A percentile compares a stretch with the other conserved stretches of the same genome.
Conservation (phyloP, 1,140 invertebrate species). For the Tenebrio molitor region DNA sequence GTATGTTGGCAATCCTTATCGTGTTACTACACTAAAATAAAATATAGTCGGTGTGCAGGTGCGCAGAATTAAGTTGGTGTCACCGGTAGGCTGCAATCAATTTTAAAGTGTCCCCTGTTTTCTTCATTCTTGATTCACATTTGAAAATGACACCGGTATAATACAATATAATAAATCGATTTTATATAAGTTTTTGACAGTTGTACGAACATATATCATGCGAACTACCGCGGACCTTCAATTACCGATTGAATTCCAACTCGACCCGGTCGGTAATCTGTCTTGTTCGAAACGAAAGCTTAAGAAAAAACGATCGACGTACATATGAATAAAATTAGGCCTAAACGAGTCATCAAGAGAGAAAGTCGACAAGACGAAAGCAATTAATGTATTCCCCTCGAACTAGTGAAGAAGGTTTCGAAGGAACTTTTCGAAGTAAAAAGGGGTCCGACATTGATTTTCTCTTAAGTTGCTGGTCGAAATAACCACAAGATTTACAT, state of each 20-base stretch:
- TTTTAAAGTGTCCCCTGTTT: not conserved
- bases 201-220: no score
- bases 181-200: no score
- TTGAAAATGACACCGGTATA: no score
- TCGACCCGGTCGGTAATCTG: no score
- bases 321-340: not conserved
- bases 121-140: no score
- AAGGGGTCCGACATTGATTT: not conserved
- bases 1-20: conserved; percentile 3
- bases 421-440: not conserved
- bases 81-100: not conserved
- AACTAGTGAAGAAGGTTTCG: not conserved
- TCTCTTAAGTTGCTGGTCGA: conserved; percentile 4
- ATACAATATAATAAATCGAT: no score
- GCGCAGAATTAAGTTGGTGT: not conserved
- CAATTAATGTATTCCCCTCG: conserved; percentile 10
- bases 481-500: conserved; percentile 4
- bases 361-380: not conserved
- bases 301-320: not conserved
- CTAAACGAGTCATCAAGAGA: not conserved
- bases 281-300: not conserved
- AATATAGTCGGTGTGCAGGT: not conserved
- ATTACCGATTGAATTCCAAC: no score
- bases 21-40: not conserved
- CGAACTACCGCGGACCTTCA: no score